Conservation (phyloP, 2,888 invertebrate species). For the Sminthurinus aureus region DNA sequence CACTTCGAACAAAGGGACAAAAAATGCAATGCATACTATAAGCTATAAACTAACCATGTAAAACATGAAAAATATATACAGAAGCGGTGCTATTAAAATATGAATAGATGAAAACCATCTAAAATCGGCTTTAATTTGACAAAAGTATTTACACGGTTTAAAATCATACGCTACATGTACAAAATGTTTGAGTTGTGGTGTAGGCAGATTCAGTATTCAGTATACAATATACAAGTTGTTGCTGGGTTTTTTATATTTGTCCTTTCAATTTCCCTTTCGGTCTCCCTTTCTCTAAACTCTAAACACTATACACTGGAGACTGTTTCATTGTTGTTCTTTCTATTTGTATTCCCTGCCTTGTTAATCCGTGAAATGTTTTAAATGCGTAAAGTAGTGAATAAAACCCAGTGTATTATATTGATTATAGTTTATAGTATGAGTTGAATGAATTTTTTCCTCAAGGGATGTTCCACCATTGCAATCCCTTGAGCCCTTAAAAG, state of each 20-base stretch:
- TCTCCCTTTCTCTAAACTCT: background rate
- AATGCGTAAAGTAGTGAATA: slow-evolving; percentile 38
- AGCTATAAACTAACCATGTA: background rate
- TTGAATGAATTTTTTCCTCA: slow-evolving; percentile 26
- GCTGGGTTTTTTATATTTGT: slow-evolving; percentile 20
- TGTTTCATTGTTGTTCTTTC: background rate
- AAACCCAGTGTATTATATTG: slow-evolving; percentile 30
- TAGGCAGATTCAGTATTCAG: slow-evolving; percentile 5
- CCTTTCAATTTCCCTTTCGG: background rate
- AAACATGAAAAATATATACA: background rate
- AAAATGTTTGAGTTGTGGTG: background rate
- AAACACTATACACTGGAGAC: background rate
- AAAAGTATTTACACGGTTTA: slow-evolving; percentile 27
- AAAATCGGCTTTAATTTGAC: slow-evolving; percentile 15
- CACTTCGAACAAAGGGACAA: background rate
- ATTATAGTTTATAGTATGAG: slow-evolving; percentile 11
- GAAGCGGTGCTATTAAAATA: background rate
- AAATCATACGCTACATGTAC: background rate
- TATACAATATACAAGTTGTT: slow-evolving; percentile 48
- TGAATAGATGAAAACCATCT: slow-evolving; percentile 2
- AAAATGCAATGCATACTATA: background rate
- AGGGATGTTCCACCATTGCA: background rate
- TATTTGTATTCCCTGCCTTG: slow-evolving; percentile 16
- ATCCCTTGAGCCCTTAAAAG: slow-evolving; percentile 34
- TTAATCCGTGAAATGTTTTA: slow-evolving; percentile 52